Evolutionary conservation across 2,888 invertebrate genomes (phyloP).

Genomic region (Zygaena filipendulae): DNA sequence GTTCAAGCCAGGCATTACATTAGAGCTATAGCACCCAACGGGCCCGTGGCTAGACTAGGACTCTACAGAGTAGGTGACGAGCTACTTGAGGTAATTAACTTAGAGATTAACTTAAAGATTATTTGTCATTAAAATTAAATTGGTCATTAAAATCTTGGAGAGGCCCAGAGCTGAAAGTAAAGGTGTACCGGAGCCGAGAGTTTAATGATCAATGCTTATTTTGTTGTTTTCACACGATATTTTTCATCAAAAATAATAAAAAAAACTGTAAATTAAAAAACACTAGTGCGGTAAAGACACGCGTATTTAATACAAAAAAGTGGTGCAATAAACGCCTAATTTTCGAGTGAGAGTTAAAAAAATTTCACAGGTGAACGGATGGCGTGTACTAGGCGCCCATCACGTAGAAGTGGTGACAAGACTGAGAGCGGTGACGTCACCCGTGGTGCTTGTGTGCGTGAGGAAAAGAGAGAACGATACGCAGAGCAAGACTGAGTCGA

Average conservation of each 20-base stretch:
- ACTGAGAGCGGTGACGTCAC: conserved; percentile 82
- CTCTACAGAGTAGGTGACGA: conserved; percentile 88
- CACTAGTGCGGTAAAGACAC: no score
- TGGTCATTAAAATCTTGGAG: no score
- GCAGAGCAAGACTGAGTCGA: conserved; percentile 20
- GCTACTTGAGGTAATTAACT: conserved; percentile 78
- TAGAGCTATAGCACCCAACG: conserved; percentile 86
- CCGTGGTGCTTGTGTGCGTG: conserved; percentile 86
- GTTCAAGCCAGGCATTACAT: conserved; percentile 94
- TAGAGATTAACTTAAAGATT: not conserved
- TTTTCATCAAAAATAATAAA: no score
- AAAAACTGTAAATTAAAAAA: no score
- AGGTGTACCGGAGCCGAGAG: no score
- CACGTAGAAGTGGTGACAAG: conserved; percentile 92
- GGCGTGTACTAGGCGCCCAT: conserved; percentile 85
- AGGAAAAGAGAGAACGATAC: conserved; percentile 35
- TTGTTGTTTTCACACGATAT: no score
- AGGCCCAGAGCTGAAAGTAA: no score
- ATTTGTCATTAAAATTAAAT: not conserved
- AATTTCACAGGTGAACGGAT: conserved; percentile 84
- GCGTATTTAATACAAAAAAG: no score
- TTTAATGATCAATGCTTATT: no score
- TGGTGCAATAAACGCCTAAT: no score
- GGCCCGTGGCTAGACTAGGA: conserved; percentile 85
- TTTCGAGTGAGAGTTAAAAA: no score